Evolutionary conservation across 2,888 invertebrate genomes (phyloP).

Genomic region (Cheilosia urbana): DNA sequence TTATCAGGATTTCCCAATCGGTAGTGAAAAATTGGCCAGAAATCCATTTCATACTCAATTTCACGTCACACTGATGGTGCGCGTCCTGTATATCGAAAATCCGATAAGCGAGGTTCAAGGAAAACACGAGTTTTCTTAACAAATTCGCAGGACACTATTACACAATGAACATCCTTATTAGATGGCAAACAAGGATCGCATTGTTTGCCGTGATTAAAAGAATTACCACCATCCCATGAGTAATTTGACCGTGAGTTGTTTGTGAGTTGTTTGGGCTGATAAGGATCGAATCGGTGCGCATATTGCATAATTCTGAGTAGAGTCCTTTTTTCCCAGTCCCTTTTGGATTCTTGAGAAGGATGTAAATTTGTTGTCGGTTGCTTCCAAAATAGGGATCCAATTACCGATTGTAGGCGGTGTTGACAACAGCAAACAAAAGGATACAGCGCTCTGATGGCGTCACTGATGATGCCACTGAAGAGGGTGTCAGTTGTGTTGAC

Average conservation of each 20-base stretch:
- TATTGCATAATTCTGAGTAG: constrained; percentile 60
- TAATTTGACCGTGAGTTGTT: constrained; percentile 56
- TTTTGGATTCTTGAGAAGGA: constrained; percentile 15
- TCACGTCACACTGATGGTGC: constrained; percentile 43
- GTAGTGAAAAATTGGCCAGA: constrained; percentile 46
- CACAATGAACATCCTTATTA: constrained; percentile 63
- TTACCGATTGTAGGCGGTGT: constrained; percentile 52
- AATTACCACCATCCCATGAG: constrained; percentile 62
- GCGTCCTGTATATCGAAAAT: constrained; percentile 32
- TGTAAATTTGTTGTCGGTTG: constrained; percentile 50
- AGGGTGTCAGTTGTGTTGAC: constrained; percentile 61
- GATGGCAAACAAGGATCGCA: constrained; percentile 15
- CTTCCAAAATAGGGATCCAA: constrained; percentile 65
- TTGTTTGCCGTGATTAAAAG: constrained; percentile 46
- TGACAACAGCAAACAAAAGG: constrained; percentile 61
- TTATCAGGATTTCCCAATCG: constrained; percentile 48
- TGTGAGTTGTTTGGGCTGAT: constrained; percentile 21
- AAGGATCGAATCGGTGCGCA: constrained; percentile 30
- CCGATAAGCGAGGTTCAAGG: constrained; percentile 51
- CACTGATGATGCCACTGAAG: constrained; percentile 60
- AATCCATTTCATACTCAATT: constrained; percentile 69
- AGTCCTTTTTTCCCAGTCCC: constrained; percentile 22
- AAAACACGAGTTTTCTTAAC: constrained; percentile 32
- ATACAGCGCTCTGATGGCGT: constrained; percentile 48
- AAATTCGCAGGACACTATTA: constrained; percentile 62